Conservation (phyloP, 1,140 invertebrate species). For the Phymorhynchus buccinoides region DNA sequence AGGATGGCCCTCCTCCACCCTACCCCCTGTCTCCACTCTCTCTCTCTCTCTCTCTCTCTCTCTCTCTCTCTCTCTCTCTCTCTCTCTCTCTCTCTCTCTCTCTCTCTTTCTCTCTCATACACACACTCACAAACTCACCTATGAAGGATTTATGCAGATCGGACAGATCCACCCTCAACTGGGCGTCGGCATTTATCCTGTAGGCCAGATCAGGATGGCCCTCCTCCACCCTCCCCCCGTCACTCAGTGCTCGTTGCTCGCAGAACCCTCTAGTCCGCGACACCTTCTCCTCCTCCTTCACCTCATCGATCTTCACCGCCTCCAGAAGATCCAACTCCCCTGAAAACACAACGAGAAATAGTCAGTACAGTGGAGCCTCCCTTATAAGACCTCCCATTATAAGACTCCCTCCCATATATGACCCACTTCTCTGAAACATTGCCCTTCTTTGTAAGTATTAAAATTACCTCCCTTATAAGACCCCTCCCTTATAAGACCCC, state of each 20-base stretch:
- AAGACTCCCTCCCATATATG: too few relatives aligned
- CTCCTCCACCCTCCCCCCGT: constrained; percentile 22
- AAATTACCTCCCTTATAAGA: too few relatives aligned
- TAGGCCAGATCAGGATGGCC: constrained; percentile 38
- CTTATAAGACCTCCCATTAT: too few relatives aligned
- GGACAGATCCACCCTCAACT: constrained; percentile 30
- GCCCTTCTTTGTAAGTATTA: too few relatives aligned
- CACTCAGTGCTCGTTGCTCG: constrained; percentile 10
- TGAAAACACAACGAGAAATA: neutral
- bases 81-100: neutral
- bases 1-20: neutral
- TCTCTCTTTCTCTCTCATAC: neutral
- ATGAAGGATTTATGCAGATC: constrained; percentile 28
- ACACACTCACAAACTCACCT: neutral
- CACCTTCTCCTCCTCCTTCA: constrained; percentile 17
- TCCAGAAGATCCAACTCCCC: constrained; percentile 37
- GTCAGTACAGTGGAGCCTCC: neutral
- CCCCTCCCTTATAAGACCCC: too few relatives aligned
- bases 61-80: neutral
- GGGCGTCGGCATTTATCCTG: constrained; percentile 29
- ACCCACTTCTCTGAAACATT: too few relatives aligned
- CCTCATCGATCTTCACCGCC: constrained; percentile 37
- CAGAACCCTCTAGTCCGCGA: constrained; percentile 2
- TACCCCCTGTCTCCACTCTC: neutral
- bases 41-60: neutral